Base-by-base conservation (phyloP, 2,888 invertebrate species). In the Polyommatus icarus region DNA sequence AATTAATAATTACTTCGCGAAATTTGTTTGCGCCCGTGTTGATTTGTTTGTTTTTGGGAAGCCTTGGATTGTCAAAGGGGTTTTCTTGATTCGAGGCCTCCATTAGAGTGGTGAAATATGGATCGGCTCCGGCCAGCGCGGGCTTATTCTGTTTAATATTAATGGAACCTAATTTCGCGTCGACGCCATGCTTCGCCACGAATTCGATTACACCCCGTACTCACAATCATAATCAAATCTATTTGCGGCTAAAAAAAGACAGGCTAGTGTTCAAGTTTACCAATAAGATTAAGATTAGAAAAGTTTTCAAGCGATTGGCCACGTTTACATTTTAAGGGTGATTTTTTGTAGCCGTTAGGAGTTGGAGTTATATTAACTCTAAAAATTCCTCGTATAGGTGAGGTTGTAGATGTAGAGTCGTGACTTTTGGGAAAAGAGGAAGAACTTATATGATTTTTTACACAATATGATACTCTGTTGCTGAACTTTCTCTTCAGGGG, bases 11-110 rank as follows among this genome's bases (percentile, higher is more conserved):
- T 75, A 54, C 73, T 73, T 24, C 20, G 15, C 12, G 54, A 20
- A 75, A 75, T 75, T 75, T 75, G 54, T 75, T 75, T 75, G 50
- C 29, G 29, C 2, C 15, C 29, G 67, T 67, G 67, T 67, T 67
- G 67, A 67, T 67, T 67, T 67, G 67, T 29, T 67, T 67, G 67
- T 32, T 67, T 67, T 67, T 67, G 29, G 7, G 67, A 67, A 29
- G 29, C 67, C 67, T 54, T 15, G 67, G 67, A 32, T 67, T 67
- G 67, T 29, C 67, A 67, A 67, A 67, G 29, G 12, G 29, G 32
- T 32, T 67, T 67, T 5, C 5, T 24, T 24, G 20, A 67, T 67
- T 67, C 12, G 61, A 67, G 15, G 15, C 29, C 20, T 67, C 67
- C 29, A 61, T 61, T 32, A 67, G 67, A 67, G 20, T 10, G 67